Base-by-base conservation (phyloP, 2,113 vertebrate genomes). In the Sander vitreus region DNA sequence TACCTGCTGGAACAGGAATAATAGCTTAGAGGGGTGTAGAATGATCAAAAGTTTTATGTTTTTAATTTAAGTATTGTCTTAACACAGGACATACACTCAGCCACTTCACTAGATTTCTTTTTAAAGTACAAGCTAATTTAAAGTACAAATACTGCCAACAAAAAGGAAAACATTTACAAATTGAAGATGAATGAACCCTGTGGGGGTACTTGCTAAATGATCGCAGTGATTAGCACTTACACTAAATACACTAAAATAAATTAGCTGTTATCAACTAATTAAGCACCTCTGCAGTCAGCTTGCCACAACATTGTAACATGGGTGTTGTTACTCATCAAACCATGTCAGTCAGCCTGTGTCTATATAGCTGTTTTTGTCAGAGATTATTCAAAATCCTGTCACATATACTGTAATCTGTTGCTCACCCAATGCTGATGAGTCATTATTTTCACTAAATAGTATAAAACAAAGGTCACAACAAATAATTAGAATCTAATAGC, bases 381-480 rank as follows among this genome's bases (percentile, higher is more conserved):
- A 72, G 25, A 72, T 73, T 33, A 74, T 30, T 80, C 47, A n/a
- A 75, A 88, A 83, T 59, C 65, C 33, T n/a, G 45, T 54, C 75
- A 64, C 73, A 54, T 59, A 2, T 55, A 1, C 39, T 43, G 39
- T 14, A 77, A 81, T 71, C 58, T 30, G 21, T 10, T 7, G 15
- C 53, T 66, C 43, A 30, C 53, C 18, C 30, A 18, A 23, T 14
- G 13, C 51, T 2, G 48, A 64, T 71, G 73, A 76, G 16, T 84
- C 70, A 78, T 83, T 71, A 87, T 77, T 79, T 19, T 11, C 6
- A 69, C 67, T 64, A 27, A 84, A 79, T 12, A 53, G 3, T 45
- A 59, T 68, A 19, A 81, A 77, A 88, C 66, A 88, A 88, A 82
- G 83, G 78, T 87, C 75, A 76, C 55, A 78, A 63, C 73, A 71